Evolutionary conservation across 2,797 vertebrate genomes (phyloP), one percentile per base, ranked within the genome.

Genomic region (Molossus molossus): DNA sequence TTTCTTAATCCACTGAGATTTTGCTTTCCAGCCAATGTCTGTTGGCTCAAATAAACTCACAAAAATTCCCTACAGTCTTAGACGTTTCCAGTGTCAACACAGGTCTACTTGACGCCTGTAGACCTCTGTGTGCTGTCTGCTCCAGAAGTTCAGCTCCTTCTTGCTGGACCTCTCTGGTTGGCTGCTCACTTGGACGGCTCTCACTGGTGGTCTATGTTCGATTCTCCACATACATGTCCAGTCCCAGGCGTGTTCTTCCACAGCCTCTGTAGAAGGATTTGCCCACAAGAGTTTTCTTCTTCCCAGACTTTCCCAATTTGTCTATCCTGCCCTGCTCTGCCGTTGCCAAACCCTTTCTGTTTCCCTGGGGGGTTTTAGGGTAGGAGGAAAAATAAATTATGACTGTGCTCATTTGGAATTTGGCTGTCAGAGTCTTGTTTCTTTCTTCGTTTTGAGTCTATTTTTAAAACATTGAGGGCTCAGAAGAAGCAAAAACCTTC

Each of bases 391-490:
- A 67, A 70, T 79, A 86, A 91, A 75, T 57, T 58, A 7, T 79
- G 86, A 75, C 67, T 53, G 27, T n/a, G 21, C 10, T 80, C 62
- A 29, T 60, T 75, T 93, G 87, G 84, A 94, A 91, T 93, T 81
- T 72, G 92, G 72, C 55, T 37, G 80, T 58, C 4, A 17, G 67
- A 70, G 10, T 67, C 13, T 65, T 73, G 17, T 55, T 82, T 62
- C 73, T 29, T 11, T 90, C 33, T 89, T 64, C 29, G 81, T 25
- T 25, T 55, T 15, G 33, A 40, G 29, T 91, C 80, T 73, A 45
- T 96, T 96, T 85, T n/a, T 70, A 87, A 80, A 82, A 60, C 27
- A 53, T 50, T 45, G 65, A 80, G 73, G 2, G 15, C 37, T 62
- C 10, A 9, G 4, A 27, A 25, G 40, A 86, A 64, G 57, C 70